These are phyloP conservation scores for Callyntrura guangdongensis DNA, from an alignment of 2,888 invertebrate genomes.

Conservation along the genomic window DNA sequence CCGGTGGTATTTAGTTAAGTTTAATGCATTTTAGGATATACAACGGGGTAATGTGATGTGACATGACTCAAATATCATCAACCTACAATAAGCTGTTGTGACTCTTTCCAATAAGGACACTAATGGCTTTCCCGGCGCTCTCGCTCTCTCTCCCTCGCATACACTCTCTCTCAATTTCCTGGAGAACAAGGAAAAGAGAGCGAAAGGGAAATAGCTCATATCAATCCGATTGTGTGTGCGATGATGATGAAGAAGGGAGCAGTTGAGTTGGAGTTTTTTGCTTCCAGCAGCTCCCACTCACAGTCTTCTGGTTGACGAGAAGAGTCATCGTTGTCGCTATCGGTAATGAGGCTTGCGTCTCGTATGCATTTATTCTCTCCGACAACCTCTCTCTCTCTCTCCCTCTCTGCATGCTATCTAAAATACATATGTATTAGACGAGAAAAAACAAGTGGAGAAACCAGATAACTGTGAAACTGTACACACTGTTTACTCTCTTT, in stretches of 20 bases:
- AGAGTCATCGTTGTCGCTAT: constrained; percentile 70
- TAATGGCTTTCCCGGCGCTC: constrained; percentile 77
- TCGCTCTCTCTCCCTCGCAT: constrained; percentile 34
- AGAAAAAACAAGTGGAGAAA: constrained; percentile 13
- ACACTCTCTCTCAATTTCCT: constrained; percentile 59
- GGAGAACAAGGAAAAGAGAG: constrained; percentile 31
- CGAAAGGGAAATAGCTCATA: background rate
- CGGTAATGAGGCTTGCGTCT: constrained; percentile 77
- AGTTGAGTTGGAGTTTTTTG: constrained; percentile 42
- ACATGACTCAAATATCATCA: constrained; percentile 75
- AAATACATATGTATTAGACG: background rate
- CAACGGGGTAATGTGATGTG: constrained; percentile 71
- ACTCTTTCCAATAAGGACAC: constrained; percentile 71
- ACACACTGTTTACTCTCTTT: constrained; percentile 37
- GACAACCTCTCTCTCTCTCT: background rate
- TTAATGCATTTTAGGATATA: constrained; percentile 59
- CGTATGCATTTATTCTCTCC: constrained; percentile 54
- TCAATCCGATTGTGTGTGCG: constrained; percentile 25
- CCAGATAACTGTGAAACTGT: constrained; percentile 34
- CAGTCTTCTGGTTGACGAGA: constrained; percentile 28
- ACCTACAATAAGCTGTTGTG: constrained; percentile 72
- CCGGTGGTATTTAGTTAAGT: background rate
- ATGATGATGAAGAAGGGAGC: background rate
- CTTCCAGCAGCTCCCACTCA: constrained; percentile 58
- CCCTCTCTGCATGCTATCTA: background rate